phyloP scores from a whole-genome alignment of 2,888 invertebrate species.

The Therioaphis trifolii region DNA sequence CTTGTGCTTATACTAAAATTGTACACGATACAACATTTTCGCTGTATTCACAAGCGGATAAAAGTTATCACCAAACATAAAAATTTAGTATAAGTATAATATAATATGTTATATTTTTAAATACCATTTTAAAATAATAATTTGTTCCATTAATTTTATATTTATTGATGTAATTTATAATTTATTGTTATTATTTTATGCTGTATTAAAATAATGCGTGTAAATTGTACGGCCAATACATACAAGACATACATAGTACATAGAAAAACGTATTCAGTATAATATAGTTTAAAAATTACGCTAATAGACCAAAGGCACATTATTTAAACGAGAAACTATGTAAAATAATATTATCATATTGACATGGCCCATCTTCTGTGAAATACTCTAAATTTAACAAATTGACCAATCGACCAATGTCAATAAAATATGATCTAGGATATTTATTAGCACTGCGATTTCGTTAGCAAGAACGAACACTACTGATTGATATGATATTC shows the following conservation, averaged over 20 bases:
- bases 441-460: too few species aligned
- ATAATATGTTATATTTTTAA: background rate
- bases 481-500: background rate
- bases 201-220: background rate
- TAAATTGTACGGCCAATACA: background rate
- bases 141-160: constrained; percentile 20
- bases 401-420: too few species aligned
- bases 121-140: constrained; percentile 20
- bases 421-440: too few species aligned
- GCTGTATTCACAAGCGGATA: constrained; percentile 2
- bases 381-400: too few species aligned
- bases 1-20: background rate
- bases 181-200: constrained; percentile 1
- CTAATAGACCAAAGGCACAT: constrained; percentile 30
- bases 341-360: constrained; percentile 58
- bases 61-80: constrained; percentile 2
- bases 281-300: constrained; percentile 29
- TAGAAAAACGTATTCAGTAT: too few species aligned
- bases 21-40: background rate
- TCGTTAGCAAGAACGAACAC: background rate
- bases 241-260: background rate
- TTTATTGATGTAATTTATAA: background rate
- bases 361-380: background rate
- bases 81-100: background rate
- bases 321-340: too few species aligned